Conservation (phyloP, 2,888 invertebrate genomes). For the Palloptera scutellata region DNA sequence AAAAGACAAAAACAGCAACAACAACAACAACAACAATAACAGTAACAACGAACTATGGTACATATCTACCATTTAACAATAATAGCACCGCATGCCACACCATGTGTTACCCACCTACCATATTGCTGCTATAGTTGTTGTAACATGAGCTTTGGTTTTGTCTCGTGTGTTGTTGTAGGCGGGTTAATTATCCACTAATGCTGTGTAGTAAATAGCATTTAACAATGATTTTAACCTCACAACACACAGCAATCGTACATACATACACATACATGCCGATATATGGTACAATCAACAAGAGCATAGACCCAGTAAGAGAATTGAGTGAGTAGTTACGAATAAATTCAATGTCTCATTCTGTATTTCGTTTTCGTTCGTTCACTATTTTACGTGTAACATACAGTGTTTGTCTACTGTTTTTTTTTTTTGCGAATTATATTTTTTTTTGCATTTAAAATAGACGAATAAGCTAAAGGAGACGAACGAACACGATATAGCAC, state of each 20-base stretch:
- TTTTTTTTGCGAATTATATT: too few species aligned
- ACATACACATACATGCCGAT: not conserved
- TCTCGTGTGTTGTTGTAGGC: slow-evolving; percentile 14
- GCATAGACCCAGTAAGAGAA: too few species aligned
- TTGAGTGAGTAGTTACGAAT: too few species aligned
- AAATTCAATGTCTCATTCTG: too few species aligned
- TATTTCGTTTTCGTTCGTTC: too few species aligned
- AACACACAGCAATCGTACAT: not conserved
- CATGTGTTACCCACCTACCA: too few species aligned
- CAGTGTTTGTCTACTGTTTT: too few species aligned
- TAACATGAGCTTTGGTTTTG: not conserved
- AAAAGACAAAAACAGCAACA: not conserved
- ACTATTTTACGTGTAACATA: too few species aligned
- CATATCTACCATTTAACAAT: not conserved
- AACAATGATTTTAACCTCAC: slow-evolving; percentile 26
- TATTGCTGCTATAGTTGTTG: not conserved
- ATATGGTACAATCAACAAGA: not conserved
- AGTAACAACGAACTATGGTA: not conserved
- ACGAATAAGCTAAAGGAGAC: too few species aligned
- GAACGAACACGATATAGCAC: too few species aligned
- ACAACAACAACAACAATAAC: not conserved
- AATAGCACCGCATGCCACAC: not conserved
- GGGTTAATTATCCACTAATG: slow-evolving; percentile 29
- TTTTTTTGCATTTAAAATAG: too few species aligned
- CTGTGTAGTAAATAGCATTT: slow-evolving; percentile 5